Percentiles rank a stretch among this genome's conserved stretches.
phyloP scores from a whole-genome alignment of 2,888 invertebrate species.

The Agapostemon virescens region DNA sequence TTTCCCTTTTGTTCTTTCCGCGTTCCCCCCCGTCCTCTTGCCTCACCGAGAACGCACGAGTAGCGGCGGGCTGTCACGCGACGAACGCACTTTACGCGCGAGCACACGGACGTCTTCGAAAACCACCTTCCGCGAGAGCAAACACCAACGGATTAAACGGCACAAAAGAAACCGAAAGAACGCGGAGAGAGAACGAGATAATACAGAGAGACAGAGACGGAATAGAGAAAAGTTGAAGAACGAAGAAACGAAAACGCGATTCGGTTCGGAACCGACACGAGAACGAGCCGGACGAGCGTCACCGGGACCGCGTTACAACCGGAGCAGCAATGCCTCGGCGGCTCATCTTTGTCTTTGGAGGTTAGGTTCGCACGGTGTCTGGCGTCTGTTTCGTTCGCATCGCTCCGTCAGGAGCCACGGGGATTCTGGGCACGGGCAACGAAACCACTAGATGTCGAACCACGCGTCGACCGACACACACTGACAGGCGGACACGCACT shows the following conservation, averaged over 20 bases:
- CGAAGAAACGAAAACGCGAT: too few species aligned
- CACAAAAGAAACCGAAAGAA: background rate
- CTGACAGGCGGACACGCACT: constrained; percentile 24
- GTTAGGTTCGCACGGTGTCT: constrained; percentile 67
- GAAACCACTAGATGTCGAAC: background rate
- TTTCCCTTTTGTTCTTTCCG: constrained; percentile 33
- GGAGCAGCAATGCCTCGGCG: constrained; percentile 44
- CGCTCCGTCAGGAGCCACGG: background rate
- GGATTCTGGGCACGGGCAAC: background rate
- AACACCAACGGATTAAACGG: background rate
- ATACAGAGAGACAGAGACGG: too few species aligned
- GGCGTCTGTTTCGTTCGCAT: constrained; percentile 57
- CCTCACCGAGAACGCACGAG: constrained; percentile 11
- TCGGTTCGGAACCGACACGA: constrained; percentile 22
- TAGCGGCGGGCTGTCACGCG: constrained; percentile 45
- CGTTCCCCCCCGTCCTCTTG: constrained; percentile 17
- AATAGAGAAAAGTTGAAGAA: too few species aligned
- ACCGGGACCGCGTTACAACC: constrained; percentile 36
- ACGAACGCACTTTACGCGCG: constrained; percentile 47
- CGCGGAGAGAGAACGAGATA: background rate
- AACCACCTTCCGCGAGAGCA: background rate
- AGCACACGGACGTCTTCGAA: constrained; percentile 16
- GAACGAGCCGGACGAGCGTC: constrained; percentile 20
- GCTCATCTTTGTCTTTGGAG: constrained; percentile 67
- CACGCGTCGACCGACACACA: background rate